Percentiles rank a stretch among this genome's conserved stretches.
These are phyloP conservation scores for Amblyraja radiata DNA, from an alignment of 2,797 vertebrate species.

Conservation along the genomic window DNA sequence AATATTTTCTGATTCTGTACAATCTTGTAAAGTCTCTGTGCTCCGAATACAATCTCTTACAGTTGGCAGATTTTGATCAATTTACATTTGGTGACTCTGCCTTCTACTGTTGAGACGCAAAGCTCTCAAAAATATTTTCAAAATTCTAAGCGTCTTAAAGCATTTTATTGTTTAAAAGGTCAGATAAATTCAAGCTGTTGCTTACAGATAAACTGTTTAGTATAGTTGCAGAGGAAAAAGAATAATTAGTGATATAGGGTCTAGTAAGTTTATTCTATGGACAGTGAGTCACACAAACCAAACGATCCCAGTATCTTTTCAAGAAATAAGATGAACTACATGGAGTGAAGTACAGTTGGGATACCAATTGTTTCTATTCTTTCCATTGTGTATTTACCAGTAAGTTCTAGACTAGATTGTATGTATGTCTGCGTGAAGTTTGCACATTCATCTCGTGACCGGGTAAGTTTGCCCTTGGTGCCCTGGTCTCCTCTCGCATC, in stretches of 20 bases:
- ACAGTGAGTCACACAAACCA: background rate
- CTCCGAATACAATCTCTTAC: no score
- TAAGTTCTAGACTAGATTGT: background rate
- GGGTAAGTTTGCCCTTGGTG: no score
- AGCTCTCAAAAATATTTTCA: background rate
- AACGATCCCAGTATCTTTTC: background rate
- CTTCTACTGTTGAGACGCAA: background rate
- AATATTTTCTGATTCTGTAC: no score
- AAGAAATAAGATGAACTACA: background rate
- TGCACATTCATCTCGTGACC: no score
- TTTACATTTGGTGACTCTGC: background rate
- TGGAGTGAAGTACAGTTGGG: background rate
- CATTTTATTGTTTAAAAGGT: background rate
- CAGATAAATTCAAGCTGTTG: background rate
- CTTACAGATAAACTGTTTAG: background rate
- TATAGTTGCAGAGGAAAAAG: background rate
- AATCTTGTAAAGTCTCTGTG: background rate
- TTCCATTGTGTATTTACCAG: background rate
- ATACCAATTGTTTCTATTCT: background rate
- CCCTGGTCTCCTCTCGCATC: no score
- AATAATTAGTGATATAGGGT: background rate
- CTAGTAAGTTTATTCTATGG: background rate
- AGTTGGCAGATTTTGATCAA: background rate
- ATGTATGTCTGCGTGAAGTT: background rate
- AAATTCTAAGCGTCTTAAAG: background rate